Evolutionary conservation across 2,888 invertebrate genomes (phyloP).

Genomic region (Drosophila neonasuta): DNA sequence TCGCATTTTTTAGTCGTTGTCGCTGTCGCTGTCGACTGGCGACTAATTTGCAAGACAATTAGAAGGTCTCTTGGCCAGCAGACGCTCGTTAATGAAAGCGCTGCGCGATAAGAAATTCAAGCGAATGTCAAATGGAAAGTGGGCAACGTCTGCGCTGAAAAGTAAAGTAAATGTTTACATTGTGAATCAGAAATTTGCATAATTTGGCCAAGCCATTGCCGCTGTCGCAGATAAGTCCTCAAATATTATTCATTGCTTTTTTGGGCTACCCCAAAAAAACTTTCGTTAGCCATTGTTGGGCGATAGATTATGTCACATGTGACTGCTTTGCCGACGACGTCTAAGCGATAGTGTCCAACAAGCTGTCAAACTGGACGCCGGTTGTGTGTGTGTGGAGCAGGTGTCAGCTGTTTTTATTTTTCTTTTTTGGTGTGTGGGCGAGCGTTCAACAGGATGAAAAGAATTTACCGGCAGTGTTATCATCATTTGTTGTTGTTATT

Average conservation of each 20-base stretch:
- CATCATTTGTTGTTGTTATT: conserved; percentile 29
- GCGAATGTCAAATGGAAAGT: conserved; percentile 64
- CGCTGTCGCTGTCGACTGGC: conserved; percentile 26
- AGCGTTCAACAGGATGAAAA: conserved; percentile 62
- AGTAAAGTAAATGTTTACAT: conserved; percentile 81
- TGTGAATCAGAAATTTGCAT: conserved; percentile 81
- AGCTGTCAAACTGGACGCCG: conserved; percentile 79
- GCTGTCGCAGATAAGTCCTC: conserved; percentile 59
- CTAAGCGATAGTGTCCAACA: conserved; percentile 55
- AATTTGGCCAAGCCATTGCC: conserved; percentile 73
- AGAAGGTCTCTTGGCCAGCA: conserved; percentile 72
- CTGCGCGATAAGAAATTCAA: conserved; percentile 72
- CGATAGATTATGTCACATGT: conserved; percentile 66
- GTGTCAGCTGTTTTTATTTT: conserved; percentile 58
- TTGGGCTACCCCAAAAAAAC: conserved; percentile 26
- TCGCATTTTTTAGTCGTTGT: conserved; percentile 44
- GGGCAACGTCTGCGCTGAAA: conserved; percentile 64
- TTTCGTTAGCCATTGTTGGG: conserved; percentile 21
- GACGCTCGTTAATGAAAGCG: conserved; percentile 78
- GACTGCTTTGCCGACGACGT: conserved; percentile 39
- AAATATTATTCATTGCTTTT: conserved; percentile 70
- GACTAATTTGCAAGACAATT: conserved; percentile 80
- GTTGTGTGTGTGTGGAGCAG: conserved; percentile 56
- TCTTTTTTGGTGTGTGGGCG: neutral
- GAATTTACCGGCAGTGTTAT: conserved; percentile 37